phyloP scores from a whole-genome alignment of 2,797 vertebrate species.

The Cichlasoma orientale region DNA sequence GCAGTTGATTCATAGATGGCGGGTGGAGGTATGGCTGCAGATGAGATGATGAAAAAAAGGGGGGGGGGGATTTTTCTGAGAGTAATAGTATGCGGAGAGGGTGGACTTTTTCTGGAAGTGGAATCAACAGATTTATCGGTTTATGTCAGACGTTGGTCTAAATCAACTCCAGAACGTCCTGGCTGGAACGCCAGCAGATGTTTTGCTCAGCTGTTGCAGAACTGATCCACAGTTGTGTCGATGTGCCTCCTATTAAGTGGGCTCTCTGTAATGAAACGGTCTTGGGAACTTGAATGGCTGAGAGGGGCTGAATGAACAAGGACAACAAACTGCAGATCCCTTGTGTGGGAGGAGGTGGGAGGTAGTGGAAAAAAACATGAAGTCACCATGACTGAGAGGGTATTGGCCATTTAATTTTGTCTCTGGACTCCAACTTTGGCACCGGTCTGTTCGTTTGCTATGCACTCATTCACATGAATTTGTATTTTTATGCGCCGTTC shows the following conservation, averaged over 20 bases:
- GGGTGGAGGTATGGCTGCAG: slow-evolving; percentile 53
- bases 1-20: slow-evolving; percentile 47
- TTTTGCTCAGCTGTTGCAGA: slow-evolving; percentile 74
- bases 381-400: slow-evolving; percentile 43
- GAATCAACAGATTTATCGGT: slow-evolving; percentile 65
- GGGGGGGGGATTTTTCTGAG: slow-evolving; percentile 17
- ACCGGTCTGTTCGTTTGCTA: slow-evolving; percentile 18
- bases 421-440: slow-evolving; percentile 9
- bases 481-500: slow-evolving; percentile 18
- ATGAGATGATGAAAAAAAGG: slow-evolving; percentile 27
- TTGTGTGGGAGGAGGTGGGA: slow-evolving; percentile 22
- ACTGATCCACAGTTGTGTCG: slow-evolving; percentile 56
- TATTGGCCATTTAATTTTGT: slow-evolving; percentile 28
- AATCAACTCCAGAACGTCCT: slow-evolving; percentile 61
- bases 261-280: slow-evolving; percentile 55
- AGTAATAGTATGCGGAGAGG: slow-evolving; percentile 32
- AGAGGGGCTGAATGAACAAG: slow-evolving; percentile 36
- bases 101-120: slow-evolving; percentile 58
- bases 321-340: slow-evolving; percentile 48
- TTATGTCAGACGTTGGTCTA: slow-evolving; percentile 58
- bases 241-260: slow-evolving; percentile 55
- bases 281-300: slow-evolving; percentile 53
- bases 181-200: slow-evolving; percentile 62
- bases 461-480: neutral
- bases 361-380: slow-evolving; percentile 58